phyloP scores from a whole-genome alignment of 2,113 vertebrate genomes.

The Meriones unguiculatus region DNA sequence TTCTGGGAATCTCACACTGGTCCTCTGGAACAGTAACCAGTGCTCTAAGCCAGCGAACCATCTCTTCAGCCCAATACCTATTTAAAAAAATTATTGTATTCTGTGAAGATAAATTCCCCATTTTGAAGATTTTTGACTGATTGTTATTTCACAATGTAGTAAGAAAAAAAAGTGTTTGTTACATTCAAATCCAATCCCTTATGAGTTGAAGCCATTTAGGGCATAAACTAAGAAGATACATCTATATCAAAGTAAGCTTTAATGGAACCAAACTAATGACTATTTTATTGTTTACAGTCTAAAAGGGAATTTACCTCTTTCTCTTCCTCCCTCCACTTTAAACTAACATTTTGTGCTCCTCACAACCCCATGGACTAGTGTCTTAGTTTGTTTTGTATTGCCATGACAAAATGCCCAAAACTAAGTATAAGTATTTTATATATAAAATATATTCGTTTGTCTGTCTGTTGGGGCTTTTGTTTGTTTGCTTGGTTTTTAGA shows the following conservation, averaged over 20 bases:
- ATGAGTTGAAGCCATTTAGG: not conserved
- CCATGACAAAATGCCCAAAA: not conserved
- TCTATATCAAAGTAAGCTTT: not conserved
- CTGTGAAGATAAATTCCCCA: not conserved
- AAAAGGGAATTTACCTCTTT: not conserved
- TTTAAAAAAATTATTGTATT: not conserved
- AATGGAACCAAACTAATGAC: not conserved
- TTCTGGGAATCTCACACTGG: not conserved
- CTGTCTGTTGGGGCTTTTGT: not conserved
- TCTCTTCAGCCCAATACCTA: not conserved
- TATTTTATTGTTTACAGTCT: conserved; percentile 21
- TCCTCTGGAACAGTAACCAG: not conserved
- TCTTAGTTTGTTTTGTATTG: not conserved
- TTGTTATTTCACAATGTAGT: not conserved
- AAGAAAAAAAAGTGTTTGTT: conserved; percentile 37
- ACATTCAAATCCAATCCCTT: not conserved
- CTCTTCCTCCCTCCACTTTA: not conserved
- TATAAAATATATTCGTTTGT: not conserved
- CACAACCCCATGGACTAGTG: not conserved
- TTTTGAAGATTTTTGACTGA: conserved; percentile 38
- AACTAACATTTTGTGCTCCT: not conserved
- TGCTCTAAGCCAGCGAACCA: not conserved
- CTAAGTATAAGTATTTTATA: not conserved
- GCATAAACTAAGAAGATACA: conserved; percentile 6
- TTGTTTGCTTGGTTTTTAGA: not conserved